Conservation (phyloP, 1,140 invertebrate species). For the Ephestia elutella region DNA sequence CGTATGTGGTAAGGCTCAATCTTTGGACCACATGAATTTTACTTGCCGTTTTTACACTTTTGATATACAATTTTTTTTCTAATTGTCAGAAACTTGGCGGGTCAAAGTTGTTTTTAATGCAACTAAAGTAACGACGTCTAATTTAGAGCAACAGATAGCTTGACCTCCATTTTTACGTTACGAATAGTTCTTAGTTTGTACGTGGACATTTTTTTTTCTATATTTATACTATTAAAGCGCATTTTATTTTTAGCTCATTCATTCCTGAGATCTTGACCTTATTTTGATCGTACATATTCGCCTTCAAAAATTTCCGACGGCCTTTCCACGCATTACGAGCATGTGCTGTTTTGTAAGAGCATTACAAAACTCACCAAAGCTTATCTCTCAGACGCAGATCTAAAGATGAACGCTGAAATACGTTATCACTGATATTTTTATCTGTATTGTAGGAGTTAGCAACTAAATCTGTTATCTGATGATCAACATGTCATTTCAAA, state of each 20-base stretch:
- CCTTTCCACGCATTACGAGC: conserved; percentile 8
- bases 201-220: too few species aligned
- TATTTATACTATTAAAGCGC: too few species aligned
- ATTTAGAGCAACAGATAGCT: too few species aligned
- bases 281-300: not conserved
- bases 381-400: not conserved
- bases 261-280: not conserved
- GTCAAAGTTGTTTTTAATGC: too few species aligned
- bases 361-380: conserved; percentile 8
- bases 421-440: too few species aligned
- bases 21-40: conserved; percentile 6
- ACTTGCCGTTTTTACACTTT: not conserved
- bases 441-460: not conserved
- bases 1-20: conserved; percentile 22
- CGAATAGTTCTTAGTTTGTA: too few species aligned
- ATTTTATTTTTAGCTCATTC: too few species aligned
- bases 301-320: conserved; percentile 16
- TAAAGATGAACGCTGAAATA: not conserved
- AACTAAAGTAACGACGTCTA: too few species aligned
- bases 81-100: too few species aligned
- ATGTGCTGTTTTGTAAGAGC: conserved; percentile 9
- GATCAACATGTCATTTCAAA: not conserved
- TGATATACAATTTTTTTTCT: too few species aligned
- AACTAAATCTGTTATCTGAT: not conserved
- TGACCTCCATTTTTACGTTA: too few species aligned